Percentiles rank a stretch among this genome's conserved stretches.
phyloP scores from a whole-genome alignment of 2,888 invertebrate species.

The Drosophila phalerata region DNA sequence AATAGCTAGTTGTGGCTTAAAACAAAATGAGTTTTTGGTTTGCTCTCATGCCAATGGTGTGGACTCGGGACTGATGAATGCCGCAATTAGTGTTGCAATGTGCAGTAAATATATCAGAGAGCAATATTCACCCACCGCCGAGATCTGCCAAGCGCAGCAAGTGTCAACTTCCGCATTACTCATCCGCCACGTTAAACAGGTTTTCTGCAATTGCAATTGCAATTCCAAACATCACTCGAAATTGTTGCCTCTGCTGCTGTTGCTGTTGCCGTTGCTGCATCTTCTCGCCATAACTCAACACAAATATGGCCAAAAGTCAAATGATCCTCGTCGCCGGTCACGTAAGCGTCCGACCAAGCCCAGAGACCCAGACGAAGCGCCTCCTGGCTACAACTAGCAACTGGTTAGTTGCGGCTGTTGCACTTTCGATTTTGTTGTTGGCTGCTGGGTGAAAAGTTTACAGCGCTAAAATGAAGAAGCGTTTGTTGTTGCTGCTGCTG shows the following conservation, averaged over 20 bases:
- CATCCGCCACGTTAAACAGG: constrained; percentile 69
- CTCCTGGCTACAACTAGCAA: constrained; percentile 43
- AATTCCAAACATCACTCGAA: constrained; percentile 23
- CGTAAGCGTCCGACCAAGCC: constrained; percentile 76
- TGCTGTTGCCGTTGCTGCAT: constrained; percentile 48
- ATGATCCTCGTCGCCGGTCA: constrained; percentile 70
- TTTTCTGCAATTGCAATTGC: constrained; percentile 35
- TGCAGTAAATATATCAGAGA: constrained; percentile 69
- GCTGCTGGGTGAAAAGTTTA: constrained; percentile 56
- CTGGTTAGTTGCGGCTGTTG: constrained; percentile 61
- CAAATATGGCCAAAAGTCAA: constrained; percentile 79
- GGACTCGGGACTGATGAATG: constrained; percentile 40
- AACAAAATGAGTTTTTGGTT: constrained; percentile 52
- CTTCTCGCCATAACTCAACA: constrained; percentile 77
- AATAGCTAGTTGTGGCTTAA: constrained; percentile 26
- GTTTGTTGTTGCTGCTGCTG: constrained; percentile 49
- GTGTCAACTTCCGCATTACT: constrained; percentile 81
- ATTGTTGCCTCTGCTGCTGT: constrained; percentile 21
- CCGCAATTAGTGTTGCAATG: constrained; percentile 64
- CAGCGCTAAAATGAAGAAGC: constrained; percentile 78
- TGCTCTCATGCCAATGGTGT: constrained; percentile 22
- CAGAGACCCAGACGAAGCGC: constrained; percentile 55
- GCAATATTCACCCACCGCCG: constrained; percentile 70
- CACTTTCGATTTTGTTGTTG: constrained; percentile 73
- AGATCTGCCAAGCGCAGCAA: constrained; percentile 57